phyloP scores from a whole-genome alignment of 2,113 vertebrate species.

The Ciconia maguari region DNA sequence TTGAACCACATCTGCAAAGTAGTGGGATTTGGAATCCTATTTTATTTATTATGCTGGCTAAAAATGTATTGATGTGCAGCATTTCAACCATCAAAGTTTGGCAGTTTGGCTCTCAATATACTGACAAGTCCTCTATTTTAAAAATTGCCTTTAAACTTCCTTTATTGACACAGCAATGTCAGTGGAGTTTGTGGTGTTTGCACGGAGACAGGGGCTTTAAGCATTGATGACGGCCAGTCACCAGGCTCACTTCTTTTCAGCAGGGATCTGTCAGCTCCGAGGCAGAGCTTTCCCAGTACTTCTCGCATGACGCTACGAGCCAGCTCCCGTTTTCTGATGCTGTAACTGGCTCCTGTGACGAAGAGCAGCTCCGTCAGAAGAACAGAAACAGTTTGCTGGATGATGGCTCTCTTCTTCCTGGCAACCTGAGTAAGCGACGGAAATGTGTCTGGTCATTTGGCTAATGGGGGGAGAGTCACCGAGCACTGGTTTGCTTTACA shows the following conservation, averaged over 20 bases:
- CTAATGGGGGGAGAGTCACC: background rate
- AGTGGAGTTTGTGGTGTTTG: background rate
- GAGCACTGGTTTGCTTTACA: background rate
- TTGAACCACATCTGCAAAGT: background rate
- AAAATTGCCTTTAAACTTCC: background rate
- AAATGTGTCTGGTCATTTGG: background rate
- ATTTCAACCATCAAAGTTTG: background rate
- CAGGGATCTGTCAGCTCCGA: slow-evolving; percentile 89
- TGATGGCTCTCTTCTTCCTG: slow-evolving; percentile 58
- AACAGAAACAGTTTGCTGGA: slow-evolving; percentile 75
- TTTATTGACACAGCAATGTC: background rate
- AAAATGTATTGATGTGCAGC: background rate
- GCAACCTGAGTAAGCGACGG: slow-evolving; percentile 47
- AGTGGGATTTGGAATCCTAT: background rate
- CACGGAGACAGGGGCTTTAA: background rate
- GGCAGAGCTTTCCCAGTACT: slow-evolving; percentile 88
- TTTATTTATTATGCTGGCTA: background rate
- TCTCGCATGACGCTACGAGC: slow-evolving; percentile 73
- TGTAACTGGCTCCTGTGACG: slow-evolving; percentile 70
- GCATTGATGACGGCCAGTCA: accelerated
- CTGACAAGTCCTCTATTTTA: background rate
- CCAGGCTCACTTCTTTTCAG: slow-evolving; percentile 29
- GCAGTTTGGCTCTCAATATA: background rate
- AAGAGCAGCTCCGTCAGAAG: slow-evolving; percentile 76
- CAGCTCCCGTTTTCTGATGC: slow-evolving; percentile 78